A percentile compares a stretch with the other conserved stretches of the same genome.
phyloP scores from a whole-genome alignment of 2,113 vertebrate species.

The Spilogale gracilis region DNA sequence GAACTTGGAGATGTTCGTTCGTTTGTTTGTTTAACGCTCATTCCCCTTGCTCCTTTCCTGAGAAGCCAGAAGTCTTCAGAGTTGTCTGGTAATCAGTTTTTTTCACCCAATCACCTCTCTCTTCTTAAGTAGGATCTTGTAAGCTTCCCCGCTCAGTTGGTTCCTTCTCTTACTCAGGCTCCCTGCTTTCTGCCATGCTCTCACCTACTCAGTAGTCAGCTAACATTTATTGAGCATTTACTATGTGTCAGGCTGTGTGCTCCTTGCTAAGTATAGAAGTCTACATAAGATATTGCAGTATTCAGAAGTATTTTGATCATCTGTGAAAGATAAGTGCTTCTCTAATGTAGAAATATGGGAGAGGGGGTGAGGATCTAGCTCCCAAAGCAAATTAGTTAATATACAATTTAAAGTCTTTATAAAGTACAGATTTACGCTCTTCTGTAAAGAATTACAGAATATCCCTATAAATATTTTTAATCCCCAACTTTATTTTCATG shows the following conservation, averaged over 20 bases:
- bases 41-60: neutral
- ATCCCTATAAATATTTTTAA: neutral
- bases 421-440: neutral
- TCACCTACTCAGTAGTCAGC: neutral
- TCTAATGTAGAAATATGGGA: neutral
- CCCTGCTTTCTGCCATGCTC: neutral
- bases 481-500: neutral
- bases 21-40: neutral
- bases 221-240: neutral
- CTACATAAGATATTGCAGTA: neutral
- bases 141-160: neutral
- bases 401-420: neutral
- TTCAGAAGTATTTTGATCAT: constrained; percentile 6
- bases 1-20: neutral
- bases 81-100: neutral
- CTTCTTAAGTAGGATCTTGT: neutral
- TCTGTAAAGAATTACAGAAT: neutral
- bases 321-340: neutral
- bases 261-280: neutral
- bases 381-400: neutral
- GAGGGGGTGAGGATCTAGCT: neutral
- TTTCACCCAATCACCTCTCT: neutral
- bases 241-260: neutral
- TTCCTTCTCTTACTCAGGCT: neutral
- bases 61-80: neutral